Evolutionary conservation across 2,113 vertebrate species (phyloP).

Genomic region (Martes martes): DNA sequence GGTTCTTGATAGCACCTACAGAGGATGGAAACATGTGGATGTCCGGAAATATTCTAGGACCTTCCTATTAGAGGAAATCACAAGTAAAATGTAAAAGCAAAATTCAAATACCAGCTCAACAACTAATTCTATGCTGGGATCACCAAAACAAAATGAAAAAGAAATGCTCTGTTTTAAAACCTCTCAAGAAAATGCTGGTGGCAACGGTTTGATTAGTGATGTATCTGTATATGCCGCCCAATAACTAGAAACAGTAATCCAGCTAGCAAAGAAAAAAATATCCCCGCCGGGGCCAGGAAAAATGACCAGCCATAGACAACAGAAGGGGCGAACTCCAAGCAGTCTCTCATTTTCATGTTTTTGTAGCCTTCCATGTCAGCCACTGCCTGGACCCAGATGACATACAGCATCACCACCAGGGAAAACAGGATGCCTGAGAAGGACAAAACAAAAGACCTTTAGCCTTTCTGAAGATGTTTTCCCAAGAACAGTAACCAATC

Average conservation of each 20-base stretch:
- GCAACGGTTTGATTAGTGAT: conserved; percentile 72
- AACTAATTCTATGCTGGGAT: conserved; percentile 18
- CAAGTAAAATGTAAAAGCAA: conserved; percentile 40
- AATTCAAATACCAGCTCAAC: conserved; percentile 51
- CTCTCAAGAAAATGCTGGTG: conserved; percentile 17
- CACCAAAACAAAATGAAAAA: conserved; percentile 46
- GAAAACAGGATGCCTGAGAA: conserved; percentile 91
- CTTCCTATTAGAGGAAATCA: conserved; percentile 31
- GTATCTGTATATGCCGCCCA: conserved; percentile 87
- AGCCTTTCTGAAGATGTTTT: background rate
- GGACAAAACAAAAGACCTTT: conserved; percentile 35
- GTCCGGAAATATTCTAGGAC: conserved; percentile 16
- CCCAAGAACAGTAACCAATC: background rate
- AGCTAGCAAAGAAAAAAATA: conserved; percentile 91
- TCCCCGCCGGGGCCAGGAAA: conserved; percentile 92
- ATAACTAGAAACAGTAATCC: conserved; percentile 94
- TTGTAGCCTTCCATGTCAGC: conserved; percentile 89
- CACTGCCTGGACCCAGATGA: conserved; percentile 91
- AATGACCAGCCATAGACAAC: conserved; percentile 94
- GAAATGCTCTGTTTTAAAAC: conserved; percentile 56
- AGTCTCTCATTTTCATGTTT: conserved; percentile 80
- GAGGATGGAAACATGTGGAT: background rate
- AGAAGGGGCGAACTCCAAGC: conserved; percentile 84
- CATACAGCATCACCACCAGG: conserved; percentile 88
- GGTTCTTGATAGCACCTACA: background rate